Evolutionary conservation across 2,888 invertebrate species (phyloP).

Genomic region (Pammene fasciana): DNA sequence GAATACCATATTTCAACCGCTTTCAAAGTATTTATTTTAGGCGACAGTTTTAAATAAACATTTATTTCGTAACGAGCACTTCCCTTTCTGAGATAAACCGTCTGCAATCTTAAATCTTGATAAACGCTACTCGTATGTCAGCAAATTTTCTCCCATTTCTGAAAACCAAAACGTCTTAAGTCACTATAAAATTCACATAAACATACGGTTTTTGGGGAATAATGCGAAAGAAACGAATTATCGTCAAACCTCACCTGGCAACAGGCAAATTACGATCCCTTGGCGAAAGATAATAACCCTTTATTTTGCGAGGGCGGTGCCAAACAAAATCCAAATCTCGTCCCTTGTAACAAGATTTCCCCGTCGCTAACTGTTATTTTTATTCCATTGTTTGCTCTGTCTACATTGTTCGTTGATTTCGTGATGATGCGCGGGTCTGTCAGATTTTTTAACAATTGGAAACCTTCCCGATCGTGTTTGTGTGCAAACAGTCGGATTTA

Average conservation of each 20-base stretch:
- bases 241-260: slow-evolving; percentile 47
- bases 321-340: slow-evolving; percentile 22
- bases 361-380: slow-evolving; percentile 60
- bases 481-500: slow-evolving; percentile 39
- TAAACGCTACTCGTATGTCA: slow-evolving; percentile 2
- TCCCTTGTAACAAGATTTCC: slow-evolving; percentile 46
- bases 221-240: slow-evolving; percentile 43
- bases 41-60: no score
- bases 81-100: no score
- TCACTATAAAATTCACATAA: not conserved
- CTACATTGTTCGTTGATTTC: slow-evolving; percentile 51
- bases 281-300: slow-evolving; percentile 57
- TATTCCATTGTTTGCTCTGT: slow-evolving; percentile 52
- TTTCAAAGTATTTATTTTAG: no score
- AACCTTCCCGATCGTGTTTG: slow-evolving; percentile 50
- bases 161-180: not conserved
- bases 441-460: slow-evolving; percentile 69
- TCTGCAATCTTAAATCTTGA: slow-evolving; percentile 6
- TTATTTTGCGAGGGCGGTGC: slow-evolving; percentile 50
- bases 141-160: not conserved
- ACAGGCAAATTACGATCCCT: slow-evolving; percentile 43
- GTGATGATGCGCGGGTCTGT: slow-evolving; percentile 64
- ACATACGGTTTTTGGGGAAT: slow-evolving; percentile 1
- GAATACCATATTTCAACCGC: no score
- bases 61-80: no score